These are phyloP conservation scores for Hyperoodon ampullatus DNA, from an alignment of 2,113 vertebrate genomes.

Conservation along the genomic window DNA sequence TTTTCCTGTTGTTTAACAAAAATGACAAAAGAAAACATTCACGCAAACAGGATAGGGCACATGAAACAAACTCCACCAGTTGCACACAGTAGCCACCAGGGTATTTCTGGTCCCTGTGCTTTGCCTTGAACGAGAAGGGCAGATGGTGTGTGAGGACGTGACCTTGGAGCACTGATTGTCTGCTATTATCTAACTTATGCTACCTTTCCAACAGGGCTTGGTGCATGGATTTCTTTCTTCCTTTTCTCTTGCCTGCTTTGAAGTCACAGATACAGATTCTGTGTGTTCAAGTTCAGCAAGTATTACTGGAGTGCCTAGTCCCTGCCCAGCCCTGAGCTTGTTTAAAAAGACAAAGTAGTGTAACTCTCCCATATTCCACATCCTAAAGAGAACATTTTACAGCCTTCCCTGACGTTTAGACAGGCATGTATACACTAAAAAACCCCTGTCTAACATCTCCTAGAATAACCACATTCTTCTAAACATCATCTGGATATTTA, in stretches of 20 bases:
- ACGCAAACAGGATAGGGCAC: background rate
- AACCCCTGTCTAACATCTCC: background rate
- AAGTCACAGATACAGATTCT: background rate
- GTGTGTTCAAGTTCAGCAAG: background rate
- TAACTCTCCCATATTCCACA: background rate
- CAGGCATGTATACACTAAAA: background rate
- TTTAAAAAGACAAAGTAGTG: background rate
- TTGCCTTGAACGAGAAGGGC: background rate
- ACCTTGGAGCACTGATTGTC: background rate
- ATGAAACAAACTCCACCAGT: background rate
- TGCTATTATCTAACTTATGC: background rate
- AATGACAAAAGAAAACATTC: background rate
- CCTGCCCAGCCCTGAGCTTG: background rate
- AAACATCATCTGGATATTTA: background rate
- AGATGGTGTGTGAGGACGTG: background rate
- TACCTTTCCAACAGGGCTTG: background rate
- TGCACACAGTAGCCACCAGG: background rate
- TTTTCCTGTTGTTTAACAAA: constrained; percentile 12
- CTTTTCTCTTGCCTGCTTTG: background rate
- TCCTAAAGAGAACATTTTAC: background rate
- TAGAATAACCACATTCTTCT: constrained; percentile 3
- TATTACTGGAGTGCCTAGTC: background rate
- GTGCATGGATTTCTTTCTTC: background rate
- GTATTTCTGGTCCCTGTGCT: background rate
- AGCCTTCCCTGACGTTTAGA: background rate